Evolutionary conservation across 1,140 invertebrate genomes (phyloP).

Genomic region (Drosophila mayri): DNA sequence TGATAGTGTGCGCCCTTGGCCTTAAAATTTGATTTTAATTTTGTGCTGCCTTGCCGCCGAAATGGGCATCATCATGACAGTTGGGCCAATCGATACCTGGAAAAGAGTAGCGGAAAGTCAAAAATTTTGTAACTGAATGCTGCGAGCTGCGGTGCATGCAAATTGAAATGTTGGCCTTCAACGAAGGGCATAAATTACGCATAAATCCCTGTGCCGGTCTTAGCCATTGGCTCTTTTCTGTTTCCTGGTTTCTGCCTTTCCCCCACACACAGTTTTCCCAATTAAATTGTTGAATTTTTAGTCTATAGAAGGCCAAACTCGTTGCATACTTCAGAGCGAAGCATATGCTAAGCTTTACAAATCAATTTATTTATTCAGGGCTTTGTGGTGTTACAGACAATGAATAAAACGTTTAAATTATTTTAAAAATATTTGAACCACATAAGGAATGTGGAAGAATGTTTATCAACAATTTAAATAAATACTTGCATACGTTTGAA

Average conservation of each 20-base stretch:
- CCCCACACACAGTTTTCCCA: background rate
- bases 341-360: background rate
- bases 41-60: slow-evolving; percentile 26
- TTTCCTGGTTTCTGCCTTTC: background rate
- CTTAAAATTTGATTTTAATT: slow-evolving; percentile 62
- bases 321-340: slow-evolving; percentile 12
- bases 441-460: background rate
- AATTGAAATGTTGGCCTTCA: background rate
- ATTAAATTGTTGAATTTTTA: slow-evolving; percentile 24
- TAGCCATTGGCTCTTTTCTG: background rate
- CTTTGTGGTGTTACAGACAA: background rate
- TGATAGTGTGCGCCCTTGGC: slow-evolving; percentile 19
- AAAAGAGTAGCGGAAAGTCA: slow-evolving; percentile 14
- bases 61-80: slow-evolving; percentile 41
- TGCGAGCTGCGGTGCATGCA: background rate
- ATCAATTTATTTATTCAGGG: background rate
- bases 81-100: slow-evolving; percentile 39
- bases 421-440: background rate
- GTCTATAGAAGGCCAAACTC: background rate
- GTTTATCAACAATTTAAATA: background rate
- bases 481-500: background rate
- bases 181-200: slow-evolving; percentile 8
- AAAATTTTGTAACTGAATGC: background rate
- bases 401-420: background rate
- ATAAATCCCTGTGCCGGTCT: background rate